phyloP scores from a whole-genome alignment of 2,113 vertebrate genomes.

The Xiphorhynchus elegans region DNA sequence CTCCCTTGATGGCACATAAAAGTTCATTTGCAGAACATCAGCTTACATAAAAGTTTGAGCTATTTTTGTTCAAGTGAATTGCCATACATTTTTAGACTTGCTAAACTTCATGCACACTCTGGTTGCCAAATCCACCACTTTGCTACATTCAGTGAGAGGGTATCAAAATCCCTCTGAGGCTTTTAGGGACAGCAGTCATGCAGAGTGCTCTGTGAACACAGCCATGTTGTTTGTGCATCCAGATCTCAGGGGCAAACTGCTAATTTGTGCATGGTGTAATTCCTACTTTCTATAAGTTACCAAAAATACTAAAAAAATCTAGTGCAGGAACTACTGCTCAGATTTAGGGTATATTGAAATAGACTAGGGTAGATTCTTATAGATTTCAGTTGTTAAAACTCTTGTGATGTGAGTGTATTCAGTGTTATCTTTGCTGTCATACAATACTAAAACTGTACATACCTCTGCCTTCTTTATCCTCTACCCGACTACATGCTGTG shows the following conservation, averaged over 20 bases:
- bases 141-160: background rate
- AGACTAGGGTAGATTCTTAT: background rate
- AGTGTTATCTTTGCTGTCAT: background rate
- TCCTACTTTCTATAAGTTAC: background rate
- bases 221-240: background rate
- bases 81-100: slow-evolving; percentile 1
- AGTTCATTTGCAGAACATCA: slow-evolving; percentile 13
- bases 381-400: background rate
- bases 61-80: slow-evolving; percentile 31
- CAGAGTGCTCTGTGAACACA: background rate
- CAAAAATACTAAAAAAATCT: background rate
- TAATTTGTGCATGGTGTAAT: background rate
- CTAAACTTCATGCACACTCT: background rate
- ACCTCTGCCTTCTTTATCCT: background rate
- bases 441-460: background rate
- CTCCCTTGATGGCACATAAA: background rate
- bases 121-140: slow-evolving; percentile 7
- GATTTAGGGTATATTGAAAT: background rate
- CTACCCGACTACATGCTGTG: background rate
- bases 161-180: background rate
- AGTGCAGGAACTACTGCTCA: background rate
- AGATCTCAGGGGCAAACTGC: background rate
- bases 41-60: slow-evolving; percentile 11
- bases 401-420: background rate
- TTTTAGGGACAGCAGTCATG: background rate